Evolutionary conservation across 2,113 vertebrate species (phyloP).

Genomic region (Thomomys bottae): DNA sequence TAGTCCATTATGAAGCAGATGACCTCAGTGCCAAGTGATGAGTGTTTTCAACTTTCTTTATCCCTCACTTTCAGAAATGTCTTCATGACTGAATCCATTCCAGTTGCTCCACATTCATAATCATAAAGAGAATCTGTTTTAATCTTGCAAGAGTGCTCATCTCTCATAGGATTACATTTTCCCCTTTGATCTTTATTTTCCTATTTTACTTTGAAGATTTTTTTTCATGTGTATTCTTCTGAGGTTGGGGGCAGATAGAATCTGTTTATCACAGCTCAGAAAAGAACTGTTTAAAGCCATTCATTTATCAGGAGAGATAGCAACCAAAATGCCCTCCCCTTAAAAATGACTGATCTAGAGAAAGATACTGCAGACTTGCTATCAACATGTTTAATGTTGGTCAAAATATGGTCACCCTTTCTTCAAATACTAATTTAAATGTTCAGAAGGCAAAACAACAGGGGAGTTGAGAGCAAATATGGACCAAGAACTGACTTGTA

Average conservation of each 20-base stretch:
- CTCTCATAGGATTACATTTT: constrained; percentile 39
- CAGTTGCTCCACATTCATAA: constrained; percentile 56
- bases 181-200: constrained; percentile 52
- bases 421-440: constrained; percentile 18
- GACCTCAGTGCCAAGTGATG: constrained; percentile 59
- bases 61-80: constrained; percentile 46
- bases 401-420: not conserved
- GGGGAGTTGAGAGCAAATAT: not conserved
- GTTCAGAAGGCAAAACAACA: not conserved
- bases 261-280: constrained; percentile 14
- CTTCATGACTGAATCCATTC: constrained; percentile 10
- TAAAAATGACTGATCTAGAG: not conserved
- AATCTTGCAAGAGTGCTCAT: constrained; percentile 33
- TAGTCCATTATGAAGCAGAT: constrained; percentile 75
- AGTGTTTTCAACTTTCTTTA: constrained; percentile 48
- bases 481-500: no score
- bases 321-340: not conserved
- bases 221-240: constrained; percentile 48
- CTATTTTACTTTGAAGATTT: constrained; percentile 55
- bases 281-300: not conserved
- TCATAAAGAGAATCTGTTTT: constrained; percentile 32
- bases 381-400: not conserved
- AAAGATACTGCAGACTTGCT: not conserved
- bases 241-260: not conserved
- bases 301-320: not conserved